A percentile compares a stretch with the other conserved stretches of the same genome.
Conservation (phyloP, 2,113 vertebrate species). For the Crotophaga sulcirostris region DNA sequence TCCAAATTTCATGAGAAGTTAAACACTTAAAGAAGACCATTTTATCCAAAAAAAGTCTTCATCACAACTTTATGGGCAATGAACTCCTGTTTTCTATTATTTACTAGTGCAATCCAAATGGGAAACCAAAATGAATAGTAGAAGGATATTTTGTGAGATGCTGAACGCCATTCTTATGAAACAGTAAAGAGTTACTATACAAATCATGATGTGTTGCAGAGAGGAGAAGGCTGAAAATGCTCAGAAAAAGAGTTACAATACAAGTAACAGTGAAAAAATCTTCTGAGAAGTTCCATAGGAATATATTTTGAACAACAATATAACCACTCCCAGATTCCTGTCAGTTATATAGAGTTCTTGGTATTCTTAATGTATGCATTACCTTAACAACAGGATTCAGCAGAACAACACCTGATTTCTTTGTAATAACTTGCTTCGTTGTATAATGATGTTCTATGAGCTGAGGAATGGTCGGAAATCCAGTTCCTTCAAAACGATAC, state of each 20-base stretch:
- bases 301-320: background rate
- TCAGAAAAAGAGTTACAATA: background rate
- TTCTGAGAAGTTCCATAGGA: background rate
- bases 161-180: background rate
- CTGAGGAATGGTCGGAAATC: slow-evolving; percentile 94
- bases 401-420: slow-evolving; percentile 95
- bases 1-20: background rate
- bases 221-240: background rate
- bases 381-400: slow-evolving; percentile 93
- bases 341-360: background rate
- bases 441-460: slow-evolving; percentile 95
- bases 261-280: background rate
- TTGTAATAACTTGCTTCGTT: slow-evolving; percentile 96
- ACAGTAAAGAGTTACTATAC: background rate
- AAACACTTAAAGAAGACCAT: background rate
- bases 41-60: background rate
- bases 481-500: slow-evolving; percentile 95
- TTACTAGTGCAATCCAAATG: background rate
- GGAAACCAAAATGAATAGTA: background rate
- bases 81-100: background rate
- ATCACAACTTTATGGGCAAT: background rate
- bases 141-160: background rate
- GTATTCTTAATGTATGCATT: background rate
- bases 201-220: background rate
- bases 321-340: background rate